Conservation (phyloP, 1,140 invertebrate species). For the Chironomus striatipennis region DNA sequence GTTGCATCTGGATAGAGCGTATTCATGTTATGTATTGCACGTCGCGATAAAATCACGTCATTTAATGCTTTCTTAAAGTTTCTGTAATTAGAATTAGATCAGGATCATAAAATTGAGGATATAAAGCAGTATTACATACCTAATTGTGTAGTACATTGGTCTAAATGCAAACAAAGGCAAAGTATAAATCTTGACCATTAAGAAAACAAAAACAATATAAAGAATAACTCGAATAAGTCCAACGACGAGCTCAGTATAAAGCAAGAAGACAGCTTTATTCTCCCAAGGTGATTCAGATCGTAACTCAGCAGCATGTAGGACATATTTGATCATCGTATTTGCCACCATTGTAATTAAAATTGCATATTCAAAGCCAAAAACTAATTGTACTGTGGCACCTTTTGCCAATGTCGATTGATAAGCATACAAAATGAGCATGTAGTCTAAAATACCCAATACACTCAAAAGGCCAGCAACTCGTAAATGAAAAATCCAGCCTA, state of each 20-base stretch:
- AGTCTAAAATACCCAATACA: constrained; percentile 74
- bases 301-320: constrained; percentile 87
- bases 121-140: constrained; percentile 43
- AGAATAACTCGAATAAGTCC: constrained; percentile 83
- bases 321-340: constrained; percentile 93
- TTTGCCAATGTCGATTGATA: constrained; percentile 90
- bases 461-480: constrained; percentile 78
- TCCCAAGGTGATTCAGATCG: constrained; percentile 98
- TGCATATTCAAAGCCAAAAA: constrained; percentile 99
- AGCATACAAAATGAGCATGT: constrained; percentile 87
- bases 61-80: constrained; percentile 97
- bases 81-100: constrained; percentile 43
- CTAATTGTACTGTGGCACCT: constrained; percentile 94
- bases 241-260: constrained; percentile 95
- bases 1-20: constrained; percentile 96
- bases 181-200: constrained; percentile 97
- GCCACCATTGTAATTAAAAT: constrained; percentile 89
- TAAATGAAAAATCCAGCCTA: constrained; percentile 91
- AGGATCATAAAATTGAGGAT: neutral
- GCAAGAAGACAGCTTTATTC: constrained; percentile 93
- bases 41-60: constrained; percentile 92
- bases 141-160: constrained; percentile 97
- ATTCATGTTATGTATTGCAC: constrained; percentile 97
- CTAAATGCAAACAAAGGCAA: constrained; percentile 96
- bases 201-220: constrained; percentile 87